These are phyloP conservation scores for Hippopotamus amphibius DNA, from an alignment of 2,113 vertebrate genomes.

Conservation along the genomic window DNA sequence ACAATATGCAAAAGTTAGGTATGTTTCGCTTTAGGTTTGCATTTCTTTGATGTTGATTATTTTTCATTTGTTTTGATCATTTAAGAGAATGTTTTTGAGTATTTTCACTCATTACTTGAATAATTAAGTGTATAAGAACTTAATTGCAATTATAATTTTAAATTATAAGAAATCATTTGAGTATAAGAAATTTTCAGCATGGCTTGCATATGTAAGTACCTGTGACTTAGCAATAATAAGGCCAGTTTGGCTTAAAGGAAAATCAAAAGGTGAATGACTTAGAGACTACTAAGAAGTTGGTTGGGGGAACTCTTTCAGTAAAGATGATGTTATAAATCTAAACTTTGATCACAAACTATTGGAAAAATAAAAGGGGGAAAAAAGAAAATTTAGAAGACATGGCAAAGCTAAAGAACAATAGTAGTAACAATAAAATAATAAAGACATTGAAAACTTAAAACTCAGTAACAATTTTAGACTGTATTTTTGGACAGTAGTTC, in stretches of 20 bases:
- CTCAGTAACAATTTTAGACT: not conserved
- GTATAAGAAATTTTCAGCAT: not conserved
- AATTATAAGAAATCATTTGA: not conserved
- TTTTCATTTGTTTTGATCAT: slow-evolving; percentile 26
- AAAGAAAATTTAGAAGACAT: not conserved
- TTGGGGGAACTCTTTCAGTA: not conserved
- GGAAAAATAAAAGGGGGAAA: not conserved
- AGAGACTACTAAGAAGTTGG: not conserved
- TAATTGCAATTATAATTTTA: not conserved
- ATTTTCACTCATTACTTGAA: not conserved
- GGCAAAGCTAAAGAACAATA: not conserved
- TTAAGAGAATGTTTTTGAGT: slow-evolving; percentile 39
- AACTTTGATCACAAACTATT: not conserved
- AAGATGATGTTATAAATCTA: not conserved
- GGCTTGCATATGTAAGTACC: not conserved
- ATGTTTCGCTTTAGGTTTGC: not conserved
- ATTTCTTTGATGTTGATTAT: not conserved
- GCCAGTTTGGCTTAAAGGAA: not conserved
- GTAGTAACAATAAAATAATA: slow-evolving; percentile 19
- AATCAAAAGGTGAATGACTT: not conserved
- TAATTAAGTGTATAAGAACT: not conserved
- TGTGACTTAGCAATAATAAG: not conserved
- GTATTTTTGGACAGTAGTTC: not conserved
- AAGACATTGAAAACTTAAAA: not conserved
- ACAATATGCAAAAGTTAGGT: not conserved